Evolutionary conservation across 2,888 invertebrate species (phyloP).

Genomic region (Stictocephala bisonia): DNA sequence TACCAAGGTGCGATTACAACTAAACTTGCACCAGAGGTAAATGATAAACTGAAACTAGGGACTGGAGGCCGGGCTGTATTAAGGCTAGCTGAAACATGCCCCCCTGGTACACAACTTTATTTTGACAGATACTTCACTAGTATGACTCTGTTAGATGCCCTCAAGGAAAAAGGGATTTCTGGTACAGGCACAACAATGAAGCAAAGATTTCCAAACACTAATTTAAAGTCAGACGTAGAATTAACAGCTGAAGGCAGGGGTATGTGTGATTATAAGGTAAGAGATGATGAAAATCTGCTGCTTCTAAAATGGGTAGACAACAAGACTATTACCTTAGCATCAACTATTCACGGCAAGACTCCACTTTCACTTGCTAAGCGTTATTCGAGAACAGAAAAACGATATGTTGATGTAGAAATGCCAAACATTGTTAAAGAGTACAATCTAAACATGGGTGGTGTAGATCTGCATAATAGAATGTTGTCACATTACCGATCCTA

Average conservation of each 20-base stretch:
- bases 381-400: background rate
- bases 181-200: slow-evolving; percentile 37
- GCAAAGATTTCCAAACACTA: slow-evolving; percentile 32
- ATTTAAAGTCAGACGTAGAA: slow-evolving; percentile 34
- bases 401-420: slow-evolving; percentile 17
- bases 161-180: slow-evolving; percentile 34
- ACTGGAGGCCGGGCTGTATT: slow-evolving; percentile 35
- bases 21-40: slow-evolving; percentile 1
- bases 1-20: slow-evolving; percentile 21
- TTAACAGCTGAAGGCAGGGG: slow-evolving; percentile 38
- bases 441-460: slow-evolving; percentile 49
- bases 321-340: slow-evolving; percentile 26
- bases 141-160: slow-evolving; percentile 14
- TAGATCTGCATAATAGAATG: slow-evolving; percentile 55
- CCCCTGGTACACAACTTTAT: slow-evolving; percentile 25
- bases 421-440: slow-evolving; percentile 36
- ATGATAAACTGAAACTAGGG: slow-evolving; percentile 18
- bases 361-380: slow-evolving; percentile 4
- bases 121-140: slow-evolving; percentile 39
- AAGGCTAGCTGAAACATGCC: slow-evolving; percentile 24
- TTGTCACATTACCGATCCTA: slow-evolving; percentile 28
- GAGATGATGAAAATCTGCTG: too few relatives aligned
- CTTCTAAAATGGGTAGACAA: slow-evolving; percentile 44
- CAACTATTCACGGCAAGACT: slow-evolving; percentile 3
- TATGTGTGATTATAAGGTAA: slow-evolving; percentile 22